Base-by-base conservation (phyloP, 2,888 invertebrate species). In the Drosophila engyochracea region DNA sequence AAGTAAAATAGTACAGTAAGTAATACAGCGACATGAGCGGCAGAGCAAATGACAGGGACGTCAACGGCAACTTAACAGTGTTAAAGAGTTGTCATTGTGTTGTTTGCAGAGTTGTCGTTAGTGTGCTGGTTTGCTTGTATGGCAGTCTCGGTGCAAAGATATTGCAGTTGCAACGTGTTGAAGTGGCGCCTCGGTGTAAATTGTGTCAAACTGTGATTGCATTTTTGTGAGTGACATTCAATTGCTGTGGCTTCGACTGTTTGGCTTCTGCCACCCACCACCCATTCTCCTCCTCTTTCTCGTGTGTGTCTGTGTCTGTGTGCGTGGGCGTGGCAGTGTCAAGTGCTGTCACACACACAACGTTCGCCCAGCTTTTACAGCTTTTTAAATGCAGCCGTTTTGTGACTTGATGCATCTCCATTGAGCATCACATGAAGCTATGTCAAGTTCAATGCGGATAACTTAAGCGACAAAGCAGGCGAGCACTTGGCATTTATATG, bases 191-290 rank as follows among this genome's bases (percentile, higher is more conserved):
- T 90, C 77, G 83, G 78, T 82, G 71, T 47, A 88, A 87, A 87
- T 88, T 90, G 87, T 87, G 87, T 87, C 87, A 90, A 87, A 90
- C 87, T 85, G 85, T 87, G 87, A 87, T 87, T 90, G 90, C 90
- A 87, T 86, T 86, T 85, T 86, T 86, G 76, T 87, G 89, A 89
- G 85, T 86, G 85, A 78, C 89, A 87, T 86, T 87, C 85, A 89
- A 86, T 86, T 87, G 87, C 87, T 82, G 73, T 76, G 75, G 82
- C 70, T 75, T 53, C 44, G 22, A 60, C 52, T 81, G 76, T 75
- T 85, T 82, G 88, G 49, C 75, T 66, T 75, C 59, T 39, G 61
- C 51, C 67, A 70, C 57, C 69, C 57, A 25, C 63, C 63, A 35
- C 28, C 28, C 47, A 37, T 19, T 31, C 41, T 59, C 59, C 30